Evolutionary conservation across 2,113 vertebrate genomes (phyloP), one percentile per base, ranked within the genome.

Genomic region (Tapirus terrestris): DNA sequence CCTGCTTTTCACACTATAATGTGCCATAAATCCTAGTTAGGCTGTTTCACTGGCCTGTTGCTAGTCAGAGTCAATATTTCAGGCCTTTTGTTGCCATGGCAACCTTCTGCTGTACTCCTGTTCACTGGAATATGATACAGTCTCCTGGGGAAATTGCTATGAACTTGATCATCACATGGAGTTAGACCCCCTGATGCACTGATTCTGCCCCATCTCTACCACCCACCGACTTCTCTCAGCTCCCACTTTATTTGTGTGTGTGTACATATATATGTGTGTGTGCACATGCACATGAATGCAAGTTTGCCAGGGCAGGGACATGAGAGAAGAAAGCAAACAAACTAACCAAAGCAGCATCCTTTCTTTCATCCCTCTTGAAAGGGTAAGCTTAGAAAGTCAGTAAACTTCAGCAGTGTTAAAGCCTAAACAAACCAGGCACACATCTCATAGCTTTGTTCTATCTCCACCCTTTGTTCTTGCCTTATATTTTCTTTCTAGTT

Each of bases 21-120:
- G 96, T 98, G 98, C 98, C 98, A 99, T 99, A 99, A 99, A 99
- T 99, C 98, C 98, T 99, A 99, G 98, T 99, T 98, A 99, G 98
- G 98, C 98, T 98, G 98, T 98, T 97, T 98, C 53, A 67, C 97
- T 98, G 98, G 98, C 98, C 98, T 98, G 96, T 98, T 98, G 94
- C 97, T 98, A 97, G 98, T 98, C 97, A 72, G 93, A 99, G 98
- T 98, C 97, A 98, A 99, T 99, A 98, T 99, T 98, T 98, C 97
- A 98, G 98, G 98, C 91, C 98, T 94, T 97, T 89, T 0, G 98
- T 99, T 99, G 98, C 98, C 96, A 99, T 99, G 98, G 98, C 95
- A 99, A 99, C 98, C 96, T 97, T 63, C 98, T n/a, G 6, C 92
- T 75, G 72, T 90, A 97, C 94, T 98, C 98, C 98, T 0, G 70